phyloP scores from a whole-genome alignment of 2,797 vertebrate species.

The Valencia hispanica region DNA sequence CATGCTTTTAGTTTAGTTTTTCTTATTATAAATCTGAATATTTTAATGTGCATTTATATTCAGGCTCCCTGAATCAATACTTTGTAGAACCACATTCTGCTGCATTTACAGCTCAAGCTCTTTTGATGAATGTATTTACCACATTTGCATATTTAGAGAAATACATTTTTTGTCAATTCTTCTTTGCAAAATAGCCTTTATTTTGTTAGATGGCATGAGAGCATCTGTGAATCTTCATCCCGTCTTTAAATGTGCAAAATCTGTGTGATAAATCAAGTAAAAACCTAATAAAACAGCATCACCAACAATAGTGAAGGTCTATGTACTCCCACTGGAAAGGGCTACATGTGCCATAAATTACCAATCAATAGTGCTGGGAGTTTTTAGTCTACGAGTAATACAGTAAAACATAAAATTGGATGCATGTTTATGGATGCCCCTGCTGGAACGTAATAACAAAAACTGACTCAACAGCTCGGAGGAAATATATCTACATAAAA shows the following conservation, averaged over 20 bases:
- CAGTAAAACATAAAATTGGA: conserved; percentile 2
- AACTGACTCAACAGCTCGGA: conserved; percentile 4
- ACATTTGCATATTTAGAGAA: too few species aligned
- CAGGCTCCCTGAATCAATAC: too few species aligned
- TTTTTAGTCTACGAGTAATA: not conserved
- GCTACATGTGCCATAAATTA: conserved; percentile 1
- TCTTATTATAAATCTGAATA: too few species aligned
- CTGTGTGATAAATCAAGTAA: not conserved
- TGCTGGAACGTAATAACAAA: not conserved
- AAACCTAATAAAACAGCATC: not conserved
- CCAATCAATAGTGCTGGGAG: not conserved
- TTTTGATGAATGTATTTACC: too few species aligned
- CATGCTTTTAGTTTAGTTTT: too few species aligned
- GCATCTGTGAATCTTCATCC: too few species aligned
- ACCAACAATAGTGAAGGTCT: not conserved
- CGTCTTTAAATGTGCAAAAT: not conserved
- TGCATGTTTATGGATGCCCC: not conserved
- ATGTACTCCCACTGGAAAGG: not conserved
- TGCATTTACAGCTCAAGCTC: too few species aligned
- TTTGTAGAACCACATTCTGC: too few species aligned
- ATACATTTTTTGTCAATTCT: too few species aligned
- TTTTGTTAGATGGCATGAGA: too few species aligned
- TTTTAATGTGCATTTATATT: too few species aligned
- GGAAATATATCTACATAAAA: conserved; percentile 1
- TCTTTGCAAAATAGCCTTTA: too few species aligned